Evolutionary conservation across 2,797 vertebrate species (phyloP), one percentile per base, ranked within the genome.

Genomic region (Phylloscopus collybita): DNA sequence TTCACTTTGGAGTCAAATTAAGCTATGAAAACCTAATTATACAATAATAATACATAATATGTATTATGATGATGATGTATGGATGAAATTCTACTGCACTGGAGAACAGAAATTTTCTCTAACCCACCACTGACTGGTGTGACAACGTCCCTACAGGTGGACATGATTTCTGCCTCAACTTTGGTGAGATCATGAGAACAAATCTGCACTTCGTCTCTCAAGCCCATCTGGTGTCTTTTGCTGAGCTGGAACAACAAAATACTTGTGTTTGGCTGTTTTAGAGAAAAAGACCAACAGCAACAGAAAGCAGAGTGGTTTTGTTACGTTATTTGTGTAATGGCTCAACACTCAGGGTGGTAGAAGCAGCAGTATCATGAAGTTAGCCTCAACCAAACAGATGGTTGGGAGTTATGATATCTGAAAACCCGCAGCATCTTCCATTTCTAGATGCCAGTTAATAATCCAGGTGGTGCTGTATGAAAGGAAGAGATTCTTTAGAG

Each of bases 301-400:
- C 19, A 90, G 66, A 94, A 88, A 96, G 30, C 84, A 53, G 74
- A 85, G 86, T 91, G 80, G 73, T 38, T 97, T 94, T 62, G 67
- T 80, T 88, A 5, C 66, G 26, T 56, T 93, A 81, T 96, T 94
- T 96, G 91, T 94, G 70, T 95, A 93, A 95, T 94, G 94, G 86
- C 80, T 95, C 95, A 92, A 79, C 70, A 51, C 69, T 88, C 80
- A 59, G 18, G 62, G 90, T 81, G 51, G 80, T 54, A 91, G 90
- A 90, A 95, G 78, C 86, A 92, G 89, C 88, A 90, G 27, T 21
- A 78, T 79, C 69, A 54, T 10, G 8, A 82, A 93, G 88, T 79
- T 85, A 94, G 84, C 93, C 86, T 90, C 82, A 17, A 83, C 92
- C 80, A 95, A 81, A 82, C 97, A 97, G 96, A 97, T 95, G 96